Evolutionary conservation across 2,113 vertebrate genomes (phyloP).

Genomic region (Strigops habroptila): DNA sequence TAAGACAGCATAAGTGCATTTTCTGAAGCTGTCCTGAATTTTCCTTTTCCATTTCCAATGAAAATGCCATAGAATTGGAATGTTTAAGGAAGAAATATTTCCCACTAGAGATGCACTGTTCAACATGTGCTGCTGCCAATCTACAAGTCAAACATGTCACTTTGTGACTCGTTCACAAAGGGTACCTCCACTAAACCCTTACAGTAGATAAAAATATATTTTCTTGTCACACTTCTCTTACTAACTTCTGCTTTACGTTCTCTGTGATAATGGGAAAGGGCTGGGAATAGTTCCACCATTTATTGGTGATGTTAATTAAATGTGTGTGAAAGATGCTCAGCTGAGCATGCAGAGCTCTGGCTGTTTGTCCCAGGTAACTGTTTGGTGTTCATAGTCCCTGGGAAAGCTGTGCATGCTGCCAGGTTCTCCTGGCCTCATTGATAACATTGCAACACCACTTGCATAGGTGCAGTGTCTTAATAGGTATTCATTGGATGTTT

Average conservation of each 20-base stretch:
- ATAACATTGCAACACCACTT: background rate
- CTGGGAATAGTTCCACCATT: background rate
- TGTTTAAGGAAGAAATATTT: background rate
- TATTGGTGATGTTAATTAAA: background rate
- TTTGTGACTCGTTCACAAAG: background rate
- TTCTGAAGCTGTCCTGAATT: background rate
- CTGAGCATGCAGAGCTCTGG: constrained; percentile 22
- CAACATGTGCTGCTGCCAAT: background rate
- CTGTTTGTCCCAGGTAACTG: background rate
- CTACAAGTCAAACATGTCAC: background rate
- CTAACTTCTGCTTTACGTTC: constrained; percentile 17
- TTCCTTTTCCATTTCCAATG: background rate
- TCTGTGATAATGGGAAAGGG: background rate
- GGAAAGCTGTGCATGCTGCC: constrained; percentile 9
- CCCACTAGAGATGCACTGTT: background rate
- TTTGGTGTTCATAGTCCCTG: background rate
- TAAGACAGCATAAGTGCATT: background rate
- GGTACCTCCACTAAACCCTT: background rate
- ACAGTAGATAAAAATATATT: background rate
- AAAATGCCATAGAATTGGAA: background rate
- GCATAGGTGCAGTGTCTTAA: background rate
- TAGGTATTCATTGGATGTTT: background rate
- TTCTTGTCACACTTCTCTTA: background rate
- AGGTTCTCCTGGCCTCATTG: background rate
- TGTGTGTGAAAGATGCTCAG: background rate